These are phyloP conservation scores for Glomeris marginata DNA, from an alignment of 2,888 invertebrate species.

Conservation along the genomic window DNA sequence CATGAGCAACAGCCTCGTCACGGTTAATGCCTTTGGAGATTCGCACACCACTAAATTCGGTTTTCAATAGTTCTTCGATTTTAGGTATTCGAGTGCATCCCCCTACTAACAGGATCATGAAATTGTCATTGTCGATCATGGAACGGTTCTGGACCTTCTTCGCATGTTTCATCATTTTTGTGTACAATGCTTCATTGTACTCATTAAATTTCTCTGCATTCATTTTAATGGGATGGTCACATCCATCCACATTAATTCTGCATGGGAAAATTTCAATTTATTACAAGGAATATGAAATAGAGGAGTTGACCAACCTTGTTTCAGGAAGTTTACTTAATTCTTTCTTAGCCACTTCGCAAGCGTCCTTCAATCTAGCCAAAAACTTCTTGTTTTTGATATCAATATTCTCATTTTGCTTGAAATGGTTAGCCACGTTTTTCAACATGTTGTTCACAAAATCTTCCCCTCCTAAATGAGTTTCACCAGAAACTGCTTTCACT, in stretches of 20 bases:
- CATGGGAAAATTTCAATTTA: slow-evolving; percentile 26
- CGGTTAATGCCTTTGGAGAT: slow-evolving; percentile 54
- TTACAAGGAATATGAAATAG: background rate
- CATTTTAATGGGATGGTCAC: slow-evolving; percentile 90
- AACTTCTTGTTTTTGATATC: slow-evolving; percentile 49
- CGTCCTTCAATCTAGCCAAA: slow-evolving; percentile 75
- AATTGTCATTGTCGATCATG: slow-evolving; percentile 82
- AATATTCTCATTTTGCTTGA: slow-evolving; percentile 20
- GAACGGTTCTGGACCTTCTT: slow-evolving; percentile 92
- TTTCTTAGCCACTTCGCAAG: slow-evolving; percentile 77
- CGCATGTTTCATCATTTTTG: slow-evolving; percentile 89
- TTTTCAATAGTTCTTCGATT: slow-evolving; percentile 85
- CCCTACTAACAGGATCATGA: slow-evolving; percentile 80
- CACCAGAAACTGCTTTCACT: slow-evolving; percentile 85
- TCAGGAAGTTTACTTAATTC: slow-evolving; percentile 76
- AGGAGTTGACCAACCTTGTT: slow-evolving; percentile 44
- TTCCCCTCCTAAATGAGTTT: slow-evolving; percentile 85
- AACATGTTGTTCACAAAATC: slow-evolving; percentile 78
- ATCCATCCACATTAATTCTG: slow-evolving; percentile 91
- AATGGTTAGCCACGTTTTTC: slow-evolving; percentile 63
- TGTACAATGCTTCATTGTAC: slow-evolving; percentile 87
- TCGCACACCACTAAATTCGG: slow-evolving; percentile 47
- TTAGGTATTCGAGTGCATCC: slow-evolving; percentile 97
- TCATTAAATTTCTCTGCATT: slow-evolving; percentile 96
- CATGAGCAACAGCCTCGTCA: too few species aligned